phyloP scores from a whole-genome alignment of 2,113 vertebrate genomes.

The Semnornis frantzii region DNA sequence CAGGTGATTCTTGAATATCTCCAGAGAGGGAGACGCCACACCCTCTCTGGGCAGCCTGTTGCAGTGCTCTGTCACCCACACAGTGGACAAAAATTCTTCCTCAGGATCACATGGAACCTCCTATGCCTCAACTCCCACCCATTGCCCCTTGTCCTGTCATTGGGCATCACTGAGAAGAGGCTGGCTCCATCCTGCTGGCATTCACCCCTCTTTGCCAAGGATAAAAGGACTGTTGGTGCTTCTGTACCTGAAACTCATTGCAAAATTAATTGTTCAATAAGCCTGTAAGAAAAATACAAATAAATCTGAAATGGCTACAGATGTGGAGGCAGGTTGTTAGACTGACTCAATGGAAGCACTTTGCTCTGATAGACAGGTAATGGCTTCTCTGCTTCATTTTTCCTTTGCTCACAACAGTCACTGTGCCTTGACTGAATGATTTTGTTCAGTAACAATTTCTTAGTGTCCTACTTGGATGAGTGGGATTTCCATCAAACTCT shows the following conservation, averaged over 20 bases:
- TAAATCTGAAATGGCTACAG: conserved; percentile 21
- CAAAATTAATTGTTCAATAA: not conserved
- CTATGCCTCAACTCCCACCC: too few species aligned
- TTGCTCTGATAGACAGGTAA: not conserved
- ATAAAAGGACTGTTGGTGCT: not conserved
- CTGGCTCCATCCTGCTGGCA: too few species aligned
- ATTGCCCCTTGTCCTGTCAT: too few species aligned
- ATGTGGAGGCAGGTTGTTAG: not conserved
- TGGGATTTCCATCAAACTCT: not conserved
- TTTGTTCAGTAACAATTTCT: not conserved
- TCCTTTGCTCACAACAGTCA: not conserved
- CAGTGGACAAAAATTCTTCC: too few species aligned
- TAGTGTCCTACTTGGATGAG: not conserved
- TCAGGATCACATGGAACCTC: too few species aligned
- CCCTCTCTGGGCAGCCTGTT: too few species aligned
- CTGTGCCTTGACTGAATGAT: not conserved
- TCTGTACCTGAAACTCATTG: not conserved
- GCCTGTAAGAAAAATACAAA: not conserved
- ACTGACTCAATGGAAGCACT: not conserved
- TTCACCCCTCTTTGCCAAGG: not conserved
- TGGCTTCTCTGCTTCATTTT: not conserved
- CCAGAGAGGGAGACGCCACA: too few species aligned
- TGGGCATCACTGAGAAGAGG: too few species aligned
- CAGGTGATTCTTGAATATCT: too few species aligned
- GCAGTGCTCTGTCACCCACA: too few species aligned